Evolutionary conservation across 1,140 invertebrate species (phyloP), one percentile per base, ranked within the genome.

Genomic region (Scylla paramamosain): DNA sequence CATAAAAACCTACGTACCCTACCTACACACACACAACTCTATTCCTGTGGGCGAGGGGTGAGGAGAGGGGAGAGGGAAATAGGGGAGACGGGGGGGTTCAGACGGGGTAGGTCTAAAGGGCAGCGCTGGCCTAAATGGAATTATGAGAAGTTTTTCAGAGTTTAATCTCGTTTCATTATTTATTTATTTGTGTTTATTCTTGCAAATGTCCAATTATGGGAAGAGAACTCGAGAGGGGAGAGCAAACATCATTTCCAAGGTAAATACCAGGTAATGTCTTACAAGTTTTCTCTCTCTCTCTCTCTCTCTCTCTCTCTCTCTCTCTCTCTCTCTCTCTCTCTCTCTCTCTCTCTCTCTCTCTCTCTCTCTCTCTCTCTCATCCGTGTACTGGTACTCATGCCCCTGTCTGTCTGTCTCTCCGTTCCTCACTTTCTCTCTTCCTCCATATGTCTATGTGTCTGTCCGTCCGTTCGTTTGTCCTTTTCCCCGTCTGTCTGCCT

Each of bases 261-360:
- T 77, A 77, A 77, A 77, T 20, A 77, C 12, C 67, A 77, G 67
- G 67, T 77, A n/a, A 59, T 59, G 67, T 77, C 67, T 77, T 77
- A 77, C n/a, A n/a, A 77, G 16, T n/a, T 77, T 8, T 77, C 67
- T 77, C 67, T 77, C 67, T 77, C 67, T 77, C 67, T 77, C 67
- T 77, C 67, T 77, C 67, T 77, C 67, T 77, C 67, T 77, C 67
- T 77, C 67, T 77, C 67, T 77, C 67, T 77, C 67, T 77, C 67
- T 77, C 67, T 77, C 67, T 77, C 67, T 77, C 67, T 77, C 67
- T 77, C 67, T 77, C 67, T 77, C 67, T 77, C 67, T 77, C 67
- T 77, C 67, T 77, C 67, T 77, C 67, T 77, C 67, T 77, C 67
- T 77, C 67, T 77, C 67, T 77, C 67, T 77, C 67, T 77, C 67